A percentile compares a stretch with the other conserved stretches of the same genome.
Conservation (phyloP, 2,113 vertebrate genomes). For the Erythrocercus mccallii region DNA sequence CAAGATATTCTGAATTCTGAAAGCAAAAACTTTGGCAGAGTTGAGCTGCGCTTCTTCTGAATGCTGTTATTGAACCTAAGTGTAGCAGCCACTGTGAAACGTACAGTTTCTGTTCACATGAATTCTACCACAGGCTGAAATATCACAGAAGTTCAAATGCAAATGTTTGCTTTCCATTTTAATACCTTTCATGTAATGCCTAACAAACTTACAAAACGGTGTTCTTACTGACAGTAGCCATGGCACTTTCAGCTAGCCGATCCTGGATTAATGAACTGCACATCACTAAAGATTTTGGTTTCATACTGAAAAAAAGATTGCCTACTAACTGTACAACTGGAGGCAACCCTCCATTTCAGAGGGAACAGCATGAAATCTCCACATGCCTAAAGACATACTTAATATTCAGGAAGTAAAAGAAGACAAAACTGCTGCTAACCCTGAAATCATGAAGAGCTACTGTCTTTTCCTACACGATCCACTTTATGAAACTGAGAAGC, state of each 20-base stretch:
- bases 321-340: neutral
- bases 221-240: neutral
- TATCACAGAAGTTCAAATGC: neutral
- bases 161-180: neutral
- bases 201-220: neutral
- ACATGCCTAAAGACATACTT: neutral
- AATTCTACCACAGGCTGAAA: neutral
- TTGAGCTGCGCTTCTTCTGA: fast-evolving
- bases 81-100: neutral
- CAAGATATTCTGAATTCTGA: neutral
- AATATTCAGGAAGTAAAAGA: neutral
- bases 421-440: neutral
- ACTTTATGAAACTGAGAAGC: neutral
- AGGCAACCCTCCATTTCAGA: neutral
- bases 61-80: neutral
- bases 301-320: neutral
- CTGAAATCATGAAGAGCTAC: neutral
- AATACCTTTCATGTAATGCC: neutral
- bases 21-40: neutral
- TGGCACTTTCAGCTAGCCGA: neutral
- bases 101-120: neutral
- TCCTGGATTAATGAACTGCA: neutral
- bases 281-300: neutral
- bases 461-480: neutral
- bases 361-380: neutral